Conservation (phyloP, 2,797 vertebrate species). For the Graptemys geographica region DNA sequence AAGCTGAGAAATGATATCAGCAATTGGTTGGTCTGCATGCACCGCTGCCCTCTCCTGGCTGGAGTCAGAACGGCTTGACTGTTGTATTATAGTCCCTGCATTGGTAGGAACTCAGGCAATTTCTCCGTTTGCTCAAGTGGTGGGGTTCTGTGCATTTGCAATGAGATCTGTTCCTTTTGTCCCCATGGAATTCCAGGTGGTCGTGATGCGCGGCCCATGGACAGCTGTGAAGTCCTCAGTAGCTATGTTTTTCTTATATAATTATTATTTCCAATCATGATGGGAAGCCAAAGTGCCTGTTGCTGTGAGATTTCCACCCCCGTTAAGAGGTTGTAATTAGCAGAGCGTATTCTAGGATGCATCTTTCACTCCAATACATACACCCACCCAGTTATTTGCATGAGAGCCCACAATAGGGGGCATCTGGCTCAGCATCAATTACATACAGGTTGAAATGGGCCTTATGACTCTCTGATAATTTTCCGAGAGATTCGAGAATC, state of each 20-base stretch:
- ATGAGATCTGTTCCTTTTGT: neutral
- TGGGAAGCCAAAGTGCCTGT: slow-evolving; percentile 13
- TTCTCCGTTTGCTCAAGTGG: neutral
- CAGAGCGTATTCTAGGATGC: slow-evolving; percentile 21
- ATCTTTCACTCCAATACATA: slow-evolving; percentile 2
- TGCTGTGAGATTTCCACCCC: neutral
- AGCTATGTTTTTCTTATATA: neutral
- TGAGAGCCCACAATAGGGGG: neutral
- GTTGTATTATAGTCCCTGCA: neutral
- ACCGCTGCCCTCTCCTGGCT: neutral
- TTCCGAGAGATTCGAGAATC: slow-evolving; percentile 4
- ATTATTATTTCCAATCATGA: slow-evolving; percentile 7
- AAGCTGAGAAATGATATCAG: neutral
- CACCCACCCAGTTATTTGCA: neutral
- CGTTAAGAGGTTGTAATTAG: slow-evolving; percentile 2
- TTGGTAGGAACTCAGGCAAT: neutral
- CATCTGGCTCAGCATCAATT: neutral
- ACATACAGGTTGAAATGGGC: neutral
- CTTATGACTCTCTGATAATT: neutral
- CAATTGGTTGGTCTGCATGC: rapidly evolving
- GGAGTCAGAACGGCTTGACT: neutral
- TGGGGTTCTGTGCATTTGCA: neutral
- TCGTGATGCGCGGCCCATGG: neutral
- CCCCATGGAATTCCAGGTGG: neutral
- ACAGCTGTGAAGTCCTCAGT: neutral